A percentile compares a stretch with the other conserved stretches of the same genome.
Conservation (phyloP, 2,797 vertebrate genomes). For the Orientallactaga sibirica region DNA sequence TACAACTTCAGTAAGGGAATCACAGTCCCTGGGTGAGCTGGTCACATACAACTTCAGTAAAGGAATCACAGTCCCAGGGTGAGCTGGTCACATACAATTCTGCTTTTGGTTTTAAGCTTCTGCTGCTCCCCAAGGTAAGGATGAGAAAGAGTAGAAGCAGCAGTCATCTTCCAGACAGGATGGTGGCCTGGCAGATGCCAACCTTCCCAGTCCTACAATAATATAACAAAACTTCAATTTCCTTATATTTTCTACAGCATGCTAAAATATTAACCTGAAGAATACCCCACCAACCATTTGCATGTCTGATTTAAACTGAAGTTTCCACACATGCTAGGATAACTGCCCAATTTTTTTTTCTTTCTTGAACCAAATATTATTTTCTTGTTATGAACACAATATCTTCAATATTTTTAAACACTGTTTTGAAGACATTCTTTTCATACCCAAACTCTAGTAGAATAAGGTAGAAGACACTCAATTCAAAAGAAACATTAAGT, state of each 20-base stretch:
- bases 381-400: not conserved
- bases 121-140: not conserved
- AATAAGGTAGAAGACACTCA: not conserved
- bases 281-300: too few relatives aligned
- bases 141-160: not conserved
- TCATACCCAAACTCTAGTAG: not conserved
- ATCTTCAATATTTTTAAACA: not conserved
- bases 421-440: not conserved
- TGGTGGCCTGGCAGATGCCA: not conserved
- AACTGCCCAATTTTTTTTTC: not conserved
- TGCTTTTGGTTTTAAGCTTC: not conserved
- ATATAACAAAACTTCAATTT: not conserved
- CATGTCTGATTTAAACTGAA: slow-evolving; percentile 17
- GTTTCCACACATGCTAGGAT: not conserved
- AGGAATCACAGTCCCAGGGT: too few relatives aligned
- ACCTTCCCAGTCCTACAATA: not conserved
- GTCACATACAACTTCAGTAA: too few relatives aligned
- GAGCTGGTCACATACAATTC: too few relatives aligned
- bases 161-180: not conserved
- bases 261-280: not conserved
- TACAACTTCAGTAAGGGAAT: too few relatives aligned
- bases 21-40: too few relatives aligned
- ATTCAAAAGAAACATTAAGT: not conserved
- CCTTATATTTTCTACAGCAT: not conserved
- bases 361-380: not conserved